Base-by-base conservation (phyloP, 2,888 invertebrate species). In the Camponotus fellah region DNA sequence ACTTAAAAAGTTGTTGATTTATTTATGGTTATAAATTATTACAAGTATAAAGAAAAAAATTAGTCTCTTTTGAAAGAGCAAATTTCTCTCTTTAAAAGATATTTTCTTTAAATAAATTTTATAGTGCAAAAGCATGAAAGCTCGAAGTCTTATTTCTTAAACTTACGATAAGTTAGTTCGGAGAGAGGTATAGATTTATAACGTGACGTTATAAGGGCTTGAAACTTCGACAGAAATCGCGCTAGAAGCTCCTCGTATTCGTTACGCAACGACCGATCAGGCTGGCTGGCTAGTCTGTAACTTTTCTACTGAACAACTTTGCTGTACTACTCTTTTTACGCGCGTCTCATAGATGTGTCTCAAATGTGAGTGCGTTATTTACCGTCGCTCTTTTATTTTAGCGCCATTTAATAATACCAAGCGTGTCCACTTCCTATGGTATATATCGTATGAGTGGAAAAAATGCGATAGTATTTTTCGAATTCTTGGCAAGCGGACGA, bases 221-320 rank as follows among this genome's bases (percentile, higher is more conserved):
- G 72, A 80, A 80, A 80, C 72, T 80, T 72, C 0, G 72, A 62
- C 37, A 60, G 79, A 72, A 80, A 80, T 80, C 58, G 49, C 62
- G 60, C 79, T 49, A 49, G 72, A 72, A 72, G 46, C 46, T 76
- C 34, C 71, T 71, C 71, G 60, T 60, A 43, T 60, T 79, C 71
- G 79, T 80, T 80, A 80, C 79, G 79, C 60, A 80, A 80, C 76
- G 68, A n/a, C 40, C 75, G 53, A n/a, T 21, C 49, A 32, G 69
- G 14, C 49, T n/a, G 86, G 77, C 87, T 87, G 87, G 80, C 86
- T 86, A 87, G 86, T 87, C 69, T 74, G 72, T 66, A 82, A 82
- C 84, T 66, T 84, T 87, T 84, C 87, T 75, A 87, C 87, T 87
- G 76, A 37, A 71, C 71, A 46, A 74, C 75, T 74, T 80, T 40